phyloP scores from a whole-genome alignment of 2,797 vertebrate species.

The Neopelma chrysocephalum region DNA sequence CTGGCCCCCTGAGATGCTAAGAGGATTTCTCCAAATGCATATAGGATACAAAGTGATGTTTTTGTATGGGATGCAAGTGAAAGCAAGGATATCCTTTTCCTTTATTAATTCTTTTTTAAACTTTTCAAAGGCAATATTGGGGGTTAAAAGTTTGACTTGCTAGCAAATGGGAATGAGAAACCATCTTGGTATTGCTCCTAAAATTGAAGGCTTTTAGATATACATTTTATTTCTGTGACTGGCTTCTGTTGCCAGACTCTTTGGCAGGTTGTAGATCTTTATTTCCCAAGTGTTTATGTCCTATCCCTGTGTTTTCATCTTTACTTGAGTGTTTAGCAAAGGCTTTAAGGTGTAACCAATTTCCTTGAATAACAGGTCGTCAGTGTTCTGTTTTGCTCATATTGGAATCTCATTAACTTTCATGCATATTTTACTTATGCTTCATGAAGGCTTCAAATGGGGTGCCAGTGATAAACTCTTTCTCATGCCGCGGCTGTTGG shows the following conservation, averaged over 20 bases:
- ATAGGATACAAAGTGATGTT: background rate
- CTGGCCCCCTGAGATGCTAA: background rate
- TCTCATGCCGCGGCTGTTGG: background rate
- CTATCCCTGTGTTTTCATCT: background rate
- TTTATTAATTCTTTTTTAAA: background rate
- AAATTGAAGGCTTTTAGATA: background rate
- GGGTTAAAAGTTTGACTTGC: background rate
- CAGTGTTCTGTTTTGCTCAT: background rate
- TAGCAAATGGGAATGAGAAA: background rate
- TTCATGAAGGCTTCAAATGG: background rate
- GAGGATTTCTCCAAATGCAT: background rate
- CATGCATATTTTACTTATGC: background rate
- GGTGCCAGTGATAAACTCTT: background rate
- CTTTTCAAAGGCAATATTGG: background rate
- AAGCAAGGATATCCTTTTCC: background rate
- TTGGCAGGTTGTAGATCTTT: background rate
- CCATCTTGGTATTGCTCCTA: background rate
- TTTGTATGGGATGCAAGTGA: background rate
- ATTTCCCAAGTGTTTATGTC: background rate
- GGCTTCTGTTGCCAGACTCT: background rate
- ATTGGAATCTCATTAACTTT: background rate
- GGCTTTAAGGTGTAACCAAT: background rate
- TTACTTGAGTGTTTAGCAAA: background rate
- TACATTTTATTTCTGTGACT: background rate
- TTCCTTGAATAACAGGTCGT: background rate